Conservation (phyloP, 2,797 vertebrate species). For the Gymnothorax javanicus region DNA sequence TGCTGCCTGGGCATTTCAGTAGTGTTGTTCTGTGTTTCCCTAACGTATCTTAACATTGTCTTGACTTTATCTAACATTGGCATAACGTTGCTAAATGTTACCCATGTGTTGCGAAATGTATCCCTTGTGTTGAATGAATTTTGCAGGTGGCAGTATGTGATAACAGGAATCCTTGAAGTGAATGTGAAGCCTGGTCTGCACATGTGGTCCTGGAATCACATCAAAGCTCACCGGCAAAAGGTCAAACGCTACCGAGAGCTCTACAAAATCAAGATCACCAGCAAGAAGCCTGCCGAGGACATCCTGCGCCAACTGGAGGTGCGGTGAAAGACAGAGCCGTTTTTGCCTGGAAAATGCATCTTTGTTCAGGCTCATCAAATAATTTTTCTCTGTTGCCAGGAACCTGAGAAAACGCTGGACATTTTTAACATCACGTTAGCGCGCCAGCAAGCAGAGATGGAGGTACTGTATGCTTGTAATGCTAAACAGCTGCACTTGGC, state of each 20-base stretch:
- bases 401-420: conserved; percentile 86
- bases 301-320: conserved; percentile 82
- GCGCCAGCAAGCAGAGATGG: conserved; percentile 95
- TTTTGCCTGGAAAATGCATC: neutral
- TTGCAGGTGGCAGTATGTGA: conserved; percentile 89
- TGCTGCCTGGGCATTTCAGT: neutral
- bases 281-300: conserved; percentile 82
- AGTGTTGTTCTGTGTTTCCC: neutral
- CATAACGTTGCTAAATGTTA: neutral
- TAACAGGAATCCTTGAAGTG: conserved; percentile 84
- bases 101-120: neutral
- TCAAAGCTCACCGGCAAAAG: conserved; percentile 77
- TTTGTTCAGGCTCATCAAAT: neutral
- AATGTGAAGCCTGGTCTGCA: conserved; percentile 84
- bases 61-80: neutral
- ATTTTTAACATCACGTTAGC: conserved; percentile 96
- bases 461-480: conserved; percentile 71
- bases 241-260: conserved; percentile 84
- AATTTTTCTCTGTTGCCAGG: conserved; percentile 66
- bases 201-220: conserved; percentile 96
- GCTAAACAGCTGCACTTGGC: neutral
- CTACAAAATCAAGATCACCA: conserved; percentile 90
- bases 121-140: conserved; percentile 5
- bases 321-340: neutral
- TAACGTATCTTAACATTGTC: too few species aligned